Evolutionary conservation across 1,140 invertebrate species (phyloP), one percentile per base, ranked within the genome.

Genomic region (Sipha flava): DNA sequence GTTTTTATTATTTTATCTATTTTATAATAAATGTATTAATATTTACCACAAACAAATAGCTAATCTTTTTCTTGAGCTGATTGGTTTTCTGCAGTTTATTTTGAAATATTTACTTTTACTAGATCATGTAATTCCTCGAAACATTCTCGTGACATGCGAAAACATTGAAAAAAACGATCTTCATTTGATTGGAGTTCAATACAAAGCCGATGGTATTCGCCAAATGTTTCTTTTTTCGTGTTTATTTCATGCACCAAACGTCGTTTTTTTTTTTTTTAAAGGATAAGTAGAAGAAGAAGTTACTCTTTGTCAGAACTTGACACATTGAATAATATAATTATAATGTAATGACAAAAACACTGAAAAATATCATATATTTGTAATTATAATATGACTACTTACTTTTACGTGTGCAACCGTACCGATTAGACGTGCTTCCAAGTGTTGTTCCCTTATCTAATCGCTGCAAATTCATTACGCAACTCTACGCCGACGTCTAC

Each of bases 241-340:
- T 77, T 54, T 21, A 77, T 77, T 77, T 77, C 72, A 57, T 77
- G 72, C 21, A 57, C 72, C 72, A 47, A 77, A 49, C 70, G 21
- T 77, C 29, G 47, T 77, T 23, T 77, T 77, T 77, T 77, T 26
- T 14, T 70, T 70, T 70, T 70, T 70, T 18, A 12, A 47, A 70
- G 66, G n/a, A 43, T 43, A 18, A 68, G 34, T 43, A 68, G 34
- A n/a, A 68, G 64, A 68, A 68, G 37, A 70, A 70, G 66, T 70
- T 68, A 37, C n/a, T 68, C 40, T 45, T 68, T 21, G 64, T 68
- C 64, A 45, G 64, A 68, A 68, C n/a, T 70, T 70, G 43, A 26
- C 66, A 70, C 47, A 47, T 45, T 70, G 16, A 70, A 70, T 70
- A 70, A 70, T n/a, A n/a, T n/a, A n/a, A 70, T 47, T 47, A 70